Evolutionary conservation across 2,113 vertebrate species (phyloP).

Genomic region (Chrysemys picta): DNA sequence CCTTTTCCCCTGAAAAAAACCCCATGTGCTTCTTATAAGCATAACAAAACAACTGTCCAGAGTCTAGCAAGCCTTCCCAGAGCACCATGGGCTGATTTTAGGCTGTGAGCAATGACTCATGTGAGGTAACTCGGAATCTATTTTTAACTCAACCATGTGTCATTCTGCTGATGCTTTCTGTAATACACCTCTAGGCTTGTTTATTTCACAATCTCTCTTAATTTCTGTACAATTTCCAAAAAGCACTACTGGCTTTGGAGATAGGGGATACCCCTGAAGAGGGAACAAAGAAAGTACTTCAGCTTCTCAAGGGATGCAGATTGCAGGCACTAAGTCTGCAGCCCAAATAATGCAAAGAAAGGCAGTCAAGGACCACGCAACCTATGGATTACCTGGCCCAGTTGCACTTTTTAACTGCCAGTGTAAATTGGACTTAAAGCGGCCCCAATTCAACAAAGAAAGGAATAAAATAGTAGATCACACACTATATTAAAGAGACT

Average conservation of each 20-base stretch:
- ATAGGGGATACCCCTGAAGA: background rate
- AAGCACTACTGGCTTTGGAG: background rate
- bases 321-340: fast-evolving
- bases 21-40: too few species aligned
- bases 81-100: fast-evolving
- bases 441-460: fast-evolving
- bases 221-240: fast-evolving
- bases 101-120: background rate
- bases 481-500: background rate
- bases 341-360: background rate
- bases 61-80: background rate
- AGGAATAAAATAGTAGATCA: background rate
- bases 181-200: background rate
- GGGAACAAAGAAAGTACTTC: fast-evolving
- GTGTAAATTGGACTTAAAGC: background rate
- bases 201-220: background rate
- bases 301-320: fast-evolving
- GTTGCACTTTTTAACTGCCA: background rate
- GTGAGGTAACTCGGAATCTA: background rate
- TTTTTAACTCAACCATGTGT: background rate
- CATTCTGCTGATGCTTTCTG: background rate
- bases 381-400: background rate
- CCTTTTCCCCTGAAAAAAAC: too few species aligned
- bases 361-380: background rate
- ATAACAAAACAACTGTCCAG: too few species aligned